Conservation (phyloP, 1,140 invertebrate species). For the Lithobius niger region DNA sequence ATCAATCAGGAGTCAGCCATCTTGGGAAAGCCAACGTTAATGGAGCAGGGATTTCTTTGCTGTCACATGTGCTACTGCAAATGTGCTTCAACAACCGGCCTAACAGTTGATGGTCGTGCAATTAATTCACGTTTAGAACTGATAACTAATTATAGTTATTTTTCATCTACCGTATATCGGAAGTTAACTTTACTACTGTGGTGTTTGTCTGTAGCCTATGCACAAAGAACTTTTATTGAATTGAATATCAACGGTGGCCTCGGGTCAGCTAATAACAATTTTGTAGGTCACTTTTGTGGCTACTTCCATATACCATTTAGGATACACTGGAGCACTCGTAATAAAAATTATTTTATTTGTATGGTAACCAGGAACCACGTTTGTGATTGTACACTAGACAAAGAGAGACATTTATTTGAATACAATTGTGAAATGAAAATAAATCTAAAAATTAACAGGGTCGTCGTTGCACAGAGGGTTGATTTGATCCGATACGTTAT, state of each 20-base stretch:
- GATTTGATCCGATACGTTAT: too few species aligned
- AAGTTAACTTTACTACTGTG: background rate
- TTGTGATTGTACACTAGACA: too few species aligned
- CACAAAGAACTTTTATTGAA: background rate
- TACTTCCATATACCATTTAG: background rate
- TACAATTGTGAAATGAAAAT: too few species aligned
- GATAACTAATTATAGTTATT: background rate
- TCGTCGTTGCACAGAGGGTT: too few species aligned
- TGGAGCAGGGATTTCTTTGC: background rate
- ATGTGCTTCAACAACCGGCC: too few species aligned
- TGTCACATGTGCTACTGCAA: too few species aligned
- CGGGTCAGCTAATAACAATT: background rate
- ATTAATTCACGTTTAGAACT: background rate
- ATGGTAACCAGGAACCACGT: too few species aligned
- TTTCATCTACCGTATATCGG: background rate
- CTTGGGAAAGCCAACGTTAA: background rate
- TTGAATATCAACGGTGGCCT: background rate
- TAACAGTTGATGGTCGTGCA: background rate
- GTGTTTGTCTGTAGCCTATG: background rate
- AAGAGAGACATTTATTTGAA: too few species aligned
- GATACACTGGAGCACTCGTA: background rate
- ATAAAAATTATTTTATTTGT: background rate
- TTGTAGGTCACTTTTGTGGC: background rate
- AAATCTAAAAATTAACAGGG: too few species aligned
- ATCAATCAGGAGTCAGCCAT: too few species aligned